Evolutionary conservation across 2,888 invertebrate species (phyloP), one percentile per base, ranked within the genome.

Genomic region (Heliconius ismenius): DNA sequence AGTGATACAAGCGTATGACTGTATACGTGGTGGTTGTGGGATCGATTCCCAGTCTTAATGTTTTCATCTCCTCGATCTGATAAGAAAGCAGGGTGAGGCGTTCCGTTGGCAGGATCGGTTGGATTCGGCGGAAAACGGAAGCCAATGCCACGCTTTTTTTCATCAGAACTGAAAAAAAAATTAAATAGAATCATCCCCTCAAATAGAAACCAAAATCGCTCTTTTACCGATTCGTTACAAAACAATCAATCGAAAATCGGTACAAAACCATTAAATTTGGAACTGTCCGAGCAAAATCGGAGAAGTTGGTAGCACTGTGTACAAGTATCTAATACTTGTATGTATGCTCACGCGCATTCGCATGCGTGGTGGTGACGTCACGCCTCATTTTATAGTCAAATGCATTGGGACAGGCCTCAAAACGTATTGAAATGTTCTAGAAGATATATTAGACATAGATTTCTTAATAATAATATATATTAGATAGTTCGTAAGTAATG

Each of bases 281-380:
- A 18, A 15, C 36, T 39, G 6, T 67, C 9, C 9, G 3, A 15
- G 13, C 9, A 36, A 67, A 43, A 67, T 43, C 9, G 9, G 3
- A 1, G 21, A 21, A 43, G 24, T 15, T 67, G 43, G 24, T 39
- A 39, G 9, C 39, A 13, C 7, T 43, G 24, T 65, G 24, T 73
- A 67, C 70, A 73, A 70, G 67, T 75, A 76, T 65, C 74, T 21
- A 69, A 49, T 69, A 62, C 67, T 67, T 24, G 67, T 24, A 24
- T 79, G 68, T 43, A 74, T 69, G 81, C 75, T 81, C 81, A 79
- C 78, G 81, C 81, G 81, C 78, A 78, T 77, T 70, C 81, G 79
- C 83, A 81, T 81, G 82, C 82, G 81, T 79, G 68, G 49, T 65
- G 77, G 43, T 83, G 83, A 84, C 82, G 82, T 82, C 82, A 80